Evolutionary conservation across 2,888 invertebrate genomes (phyloP), one percentile per base, ranked within the genome.

Genomic region (Coenonympha glycerion): DNA sequence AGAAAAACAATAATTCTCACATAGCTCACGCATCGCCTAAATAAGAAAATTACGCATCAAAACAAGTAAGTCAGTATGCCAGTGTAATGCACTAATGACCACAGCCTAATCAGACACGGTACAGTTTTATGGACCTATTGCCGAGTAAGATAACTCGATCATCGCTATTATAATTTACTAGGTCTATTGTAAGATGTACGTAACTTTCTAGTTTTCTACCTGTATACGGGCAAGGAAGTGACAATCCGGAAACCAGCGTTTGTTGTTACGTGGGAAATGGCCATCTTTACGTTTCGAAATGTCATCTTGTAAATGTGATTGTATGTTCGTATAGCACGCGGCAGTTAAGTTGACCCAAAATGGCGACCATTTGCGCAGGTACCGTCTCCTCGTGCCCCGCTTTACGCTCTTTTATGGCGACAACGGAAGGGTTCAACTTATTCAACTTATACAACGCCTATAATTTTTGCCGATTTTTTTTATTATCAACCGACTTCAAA

Each of bases 141-240:
- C 6, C 9, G 16, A 15, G 21, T 11, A 5, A 22, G 3, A 3
- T 31, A n/a, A 21, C 15, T 6, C 22, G 24, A 39, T 39, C 24
- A 15, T 24, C 24, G 39, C 24, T 13, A 39, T 15, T 22, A 19
- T 33, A 13, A 31, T 24, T 13, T 11, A 13, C n/a, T n/a, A n/a
- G n/a, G n/a, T n/a, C 16, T 6, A 11, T 9, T 13, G 31, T n/a
- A 33, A 21, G 31, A 44, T 24, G 15, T 22, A 6, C 9, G 21
- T 13, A 44, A 44, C 44, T 44, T 44, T 44, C 44, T 13, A 44
- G 44, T 44, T 44, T 44, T 44, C 44, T 31, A 19, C 5, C 31
- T 22, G 33, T 44, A 44, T 15, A 44, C 15, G 44, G 44, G 22
- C 3, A 13, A 31, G 44, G 44, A 44, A 44, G 44, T 44, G 44